Base-by-base conservation (phyloP, 2,113 vertebrate genomes). In the Gallinago media region DNA sequence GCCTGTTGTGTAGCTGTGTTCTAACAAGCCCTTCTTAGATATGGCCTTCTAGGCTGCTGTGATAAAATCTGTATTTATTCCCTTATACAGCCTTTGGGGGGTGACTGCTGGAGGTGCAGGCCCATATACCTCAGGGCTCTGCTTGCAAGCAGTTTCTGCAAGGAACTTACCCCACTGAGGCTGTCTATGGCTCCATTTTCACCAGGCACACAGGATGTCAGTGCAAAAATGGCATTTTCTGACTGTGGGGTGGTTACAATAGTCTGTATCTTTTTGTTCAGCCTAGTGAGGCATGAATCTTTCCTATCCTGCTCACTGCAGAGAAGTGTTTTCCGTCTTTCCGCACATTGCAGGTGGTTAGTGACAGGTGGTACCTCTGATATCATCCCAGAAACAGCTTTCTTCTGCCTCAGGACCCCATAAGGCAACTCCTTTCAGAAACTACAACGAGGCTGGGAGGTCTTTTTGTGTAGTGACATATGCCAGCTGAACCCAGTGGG, bases 131-230 rank as follows among this genome's bases (percentile, higher is more conserved):
- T 44, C 21, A 34, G n/a, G 10, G 7, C 3, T 73, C 18, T 68
- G 27, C 11, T 40, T 70, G 6, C 8, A 65, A 70, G 27, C 1
- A 8, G 15, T 19, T 4, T 15, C 31, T 72, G 11, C 6, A 29
- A 62, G 6, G 8, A 5, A 23, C 5, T 75, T 31, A 47, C 1
- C 2, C 17, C 7, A 9, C 8, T 16, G 17, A 54, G 17, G 7
- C 12, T 47, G 6, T 16, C 62, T 3, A 7, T 13, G 15, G 19
- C 34, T 93, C n/a, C 21, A 62, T 4, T 5, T 80, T 87, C 54
- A 55, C 3, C 21, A 76, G 20, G 5, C 12, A 31, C 3, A 16
- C 1, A 0, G 31, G 1, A n/a, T 21, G 7, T 44, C 17, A 54
- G 18, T n/a, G 15, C 54, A 8, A 67, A 86, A 76, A 52, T 68